phyloP scores from a whole-genome alignment of 2,113 vertebrate genomes.

The Odobenus rosmarus region DNA sequence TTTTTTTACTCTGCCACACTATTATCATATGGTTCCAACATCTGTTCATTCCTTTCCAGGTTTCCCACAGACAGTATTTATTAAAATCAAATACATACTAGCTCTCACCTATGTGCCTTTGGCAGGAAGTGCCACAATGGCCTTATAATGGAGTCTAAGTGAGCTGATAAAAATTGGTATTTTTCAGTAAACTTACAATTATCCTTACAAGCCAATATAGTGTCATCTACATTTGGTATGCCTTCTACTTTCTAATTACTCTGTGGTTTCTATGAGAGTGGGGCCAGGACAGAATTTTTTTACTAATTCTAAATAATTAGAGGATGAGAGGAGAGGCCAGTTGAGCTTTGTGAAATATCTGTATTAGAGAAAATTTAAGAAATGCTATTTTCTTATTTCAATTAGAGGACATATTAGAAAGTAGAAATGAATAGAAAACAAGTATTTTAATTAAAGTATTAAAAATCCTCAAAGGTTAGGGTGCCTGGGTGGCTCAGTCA shows the following conservation, averaged over 20 bases:
- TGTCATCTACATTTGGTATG: slow-evolving; percentile 40
- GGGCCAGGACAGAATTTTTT: background rate
- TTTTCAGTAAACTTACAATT: slow-evolving; percentile 74
- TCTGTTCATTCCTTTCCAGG: slow-evolving; percentile 68
- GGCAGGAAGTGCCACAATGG: slow-evolving; percentile 66
- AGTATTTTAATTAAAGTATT: background rate
- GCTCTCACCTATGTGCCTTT: slow-evolving; percentile 63
- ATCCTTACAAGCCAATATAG: slow-evolving; percentile 65
- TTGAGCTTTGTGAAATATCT: background rate
- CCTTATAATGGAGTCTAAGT: slow-evolving; percentile 70
- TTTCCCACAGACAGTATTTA: slow-evolving; percentile 77
- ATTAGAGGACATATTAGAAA: slow-evolving; percentile 7
- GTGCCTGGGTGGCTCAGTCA: background rate
- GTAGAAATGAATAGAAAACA: slow-evolving; percentile 9
- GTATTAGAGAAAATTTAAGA: background rate
- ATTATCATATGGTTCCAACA: slow-evolving; percentile 77
- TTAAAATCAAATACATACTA: slow-evolving; percentile 76
- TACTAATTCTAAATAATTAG: slow-evolving; percentile 56
- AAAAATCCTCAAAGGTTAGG: background rate
- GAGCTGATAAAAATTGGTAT: slow-evolving; percentile 73
- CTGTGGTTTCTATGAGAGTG: slow-evolving; percentile 39
- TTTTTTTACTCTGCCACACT: slow-evolving; percentile 63
- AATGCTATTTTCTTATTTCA: slow-evolving; percentile 30
- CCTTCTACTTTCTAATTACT: slow-evolving; percentile 64
- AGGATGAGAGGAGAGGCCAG: background rate